Conservation (phyloP, 1,140 invertebrate species). For the Hydropsyche tenuis region DNA sequence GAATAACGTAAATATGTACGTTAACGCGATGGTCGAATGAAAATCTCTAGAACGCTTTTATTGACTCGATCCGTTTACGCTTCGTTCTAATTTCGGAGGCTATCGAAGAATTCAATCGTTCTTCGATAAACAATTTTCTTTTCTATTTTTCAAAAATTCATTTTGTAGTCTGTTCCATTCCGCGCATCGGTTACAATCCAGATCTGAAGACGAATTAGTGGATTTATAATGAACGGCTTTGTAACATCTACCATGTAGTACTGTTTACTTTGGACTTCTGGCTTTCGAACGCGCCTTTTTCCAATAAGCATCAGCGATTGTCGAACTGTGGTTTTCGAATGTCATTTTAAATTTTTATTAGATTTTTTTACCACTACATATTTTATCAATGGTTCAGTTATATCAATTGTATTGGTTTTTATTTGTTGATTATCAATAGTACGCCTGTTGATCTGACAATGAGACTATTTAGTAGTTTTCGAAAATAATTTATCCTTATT, state of each 20-base stretch:
- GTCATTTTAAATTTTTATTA: no score
- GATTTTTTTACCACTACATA: no score
- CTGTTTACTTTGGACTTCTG: conserved; percentile 28
- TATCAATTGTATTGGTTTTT: no score
- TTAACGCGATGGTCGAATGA: conserved; percentile 14
- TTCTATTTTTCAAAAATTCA: no score
- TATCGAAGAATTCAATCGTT: neutral
- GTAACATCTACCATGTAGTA: conserved; percentile 17
- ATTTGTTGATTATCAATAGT: no score
- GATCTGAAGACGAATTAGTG: conserved; percentile 21
- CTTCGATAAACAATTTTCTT: neutral
- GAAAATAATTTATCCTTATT: no score
- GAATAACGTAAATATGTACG: neutral
- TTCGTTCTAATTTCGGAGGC: neutral
- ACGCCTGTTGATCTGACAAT: no score
- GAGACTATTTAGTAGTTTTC: no score
- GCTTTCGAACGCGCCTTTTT: neutral
- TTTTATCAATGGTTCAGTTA: no score
- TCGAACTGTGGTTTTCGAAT: neutral
- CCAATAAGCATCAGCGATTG: neutral
- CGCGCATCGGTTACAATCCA: neutral
- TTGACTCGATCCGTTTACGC: conserved; percentile 11
- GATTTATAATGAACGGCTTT: conserved; percentile 27
- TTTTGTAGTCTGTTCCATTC: neutral
- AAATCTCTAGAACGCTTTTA: conserved; percentile 4